These are phyloP conservation scores for Iguana delicatissima DNA, from an alignment of 2,797 vertebrate species.

Conservation along the genomic window DNA sequence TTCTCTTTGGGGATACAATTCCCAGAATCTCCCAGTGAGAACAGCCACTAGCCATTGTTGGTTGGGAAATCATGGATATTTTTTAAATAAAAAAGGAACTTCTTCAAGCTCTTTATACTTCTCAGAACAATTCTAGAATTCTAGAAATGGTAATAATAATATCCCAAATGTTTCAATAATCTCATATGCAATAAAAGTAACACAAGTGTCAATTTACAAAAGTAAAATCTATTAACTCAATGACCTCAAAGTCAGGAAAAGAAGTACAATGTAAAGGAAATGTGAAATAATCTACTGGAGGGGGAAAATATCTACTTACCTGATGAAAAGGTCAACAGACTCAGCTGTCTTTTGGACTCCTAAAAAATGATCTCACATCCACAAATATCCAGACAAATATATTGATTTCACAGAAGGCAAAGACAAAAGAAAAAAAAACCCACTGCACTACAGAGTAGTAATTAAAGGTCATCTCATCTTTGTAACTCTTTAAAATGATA, in stretches of 20 bases:
- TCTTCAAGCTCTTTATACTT: not conserved
- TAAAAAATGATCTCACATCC: constrained; percentile 10
- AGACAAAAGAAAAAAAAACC: not conserved
- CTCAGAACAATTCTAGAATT: not conserved
- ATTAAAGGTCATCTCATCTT: constrained; percentile 25
- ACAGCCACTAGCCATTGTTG: too few species aligned
- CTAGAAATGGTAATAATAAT: not conserved
- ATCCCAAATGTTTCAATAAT: not conserved
- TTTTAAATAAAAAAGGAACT: not conserved
- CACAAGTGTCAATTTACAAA: not conserved
- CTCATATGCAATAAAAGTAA: not conserved
- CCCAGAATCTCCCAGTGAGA: too few species aligned
- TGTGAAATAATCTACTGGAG: not conserved
- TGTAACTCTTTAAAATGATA: constrained; percentile 11
- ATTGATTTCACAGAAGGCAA: not conserved
- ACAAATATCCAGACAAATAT: constrained; percentile 19
- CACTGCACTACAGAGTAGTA: not conserved
- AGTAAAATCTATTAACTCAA: constrained; percentile 5
- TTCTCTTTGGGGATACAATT: too few species aligned
- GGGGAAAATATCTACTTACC: not conserved
- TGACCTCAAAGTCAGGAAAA: not conserved
- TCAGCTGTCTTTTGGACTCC: constrained; percentile 7
- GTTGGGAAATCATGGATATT: too few species aligned
- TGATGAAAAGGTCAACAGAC: constrained; percentile 20
- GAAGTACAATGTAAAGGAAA: not conserved